Percentiles rank a stretch among this genome's conserved stretches.
Evolutionary conservation across 2,113 vertebrate genomes (phyloP).

Genomic region (Eublepharis macularius): DNA sequence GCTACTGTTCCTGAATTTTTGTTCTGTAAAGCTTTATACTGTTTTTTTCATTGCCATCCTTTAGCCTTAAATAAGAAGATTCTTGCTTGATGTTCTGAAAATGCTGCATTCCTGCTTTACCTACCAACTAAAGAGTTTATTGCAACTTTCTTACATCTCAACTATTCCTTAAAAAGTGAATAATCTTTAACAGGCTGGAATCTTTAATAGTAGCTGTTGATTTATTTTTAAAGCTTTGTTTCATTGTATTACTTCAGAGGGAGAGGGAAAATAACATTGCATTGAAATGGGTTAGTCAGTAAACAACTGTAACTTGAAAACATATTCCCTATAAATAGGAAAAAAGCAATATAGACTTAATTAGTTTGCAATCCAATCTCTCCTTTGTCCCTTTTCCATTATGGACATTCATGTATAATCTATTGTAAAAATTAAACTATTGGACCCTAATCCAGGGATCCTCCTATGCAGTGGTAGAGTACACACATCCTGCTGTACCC

Average conservation of each 20-base stretch:
- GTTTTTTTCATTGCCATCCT: conserved; percentile 61
- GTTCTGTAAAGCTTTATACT: conserved; percentile 39
- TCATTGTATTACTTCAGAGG: background rate
- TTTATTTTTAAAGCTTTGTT: background rate
- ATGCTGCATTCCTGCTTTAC: conserved; percentile 54
- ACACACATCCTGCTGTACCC: background rate
- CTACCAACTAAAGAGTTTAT: conserved; percentile 40
- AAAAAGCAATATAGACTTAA: conserved; percentile 3
- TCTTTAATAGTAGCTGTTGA: background rate
- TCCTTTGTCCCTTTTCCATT: background rate
- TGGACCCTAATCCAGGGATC: background rate
- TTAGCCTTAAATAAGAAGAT: conserved; percentile 73
- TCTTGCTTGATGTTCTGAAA: conserved; percentile 50
- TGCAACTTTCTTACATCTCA: conserved; percentile 13
- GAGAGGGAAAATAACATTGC: conserved; percentile 21
- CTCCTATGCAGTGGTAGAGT: background rate
- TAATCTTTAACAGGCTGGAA: background rate
- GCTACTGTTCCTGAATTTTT: conserved; percentile 25
- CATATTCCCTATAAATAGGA: conserved; percentile 4
- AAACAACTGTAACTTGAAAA: conserved; percentile 13
- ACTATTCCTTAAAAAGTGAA: background rate
- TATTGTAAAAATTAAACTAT: background rate
- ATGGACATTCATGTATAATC: background rate
- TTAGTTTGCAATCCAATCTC: conserved; percentile 30
- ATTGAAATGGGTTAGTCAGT: conserved; percentile 34